Base-by-base conservation (phyloP, 1,140 invertebrate genomes). In the Orius insidiosus region DNA sequence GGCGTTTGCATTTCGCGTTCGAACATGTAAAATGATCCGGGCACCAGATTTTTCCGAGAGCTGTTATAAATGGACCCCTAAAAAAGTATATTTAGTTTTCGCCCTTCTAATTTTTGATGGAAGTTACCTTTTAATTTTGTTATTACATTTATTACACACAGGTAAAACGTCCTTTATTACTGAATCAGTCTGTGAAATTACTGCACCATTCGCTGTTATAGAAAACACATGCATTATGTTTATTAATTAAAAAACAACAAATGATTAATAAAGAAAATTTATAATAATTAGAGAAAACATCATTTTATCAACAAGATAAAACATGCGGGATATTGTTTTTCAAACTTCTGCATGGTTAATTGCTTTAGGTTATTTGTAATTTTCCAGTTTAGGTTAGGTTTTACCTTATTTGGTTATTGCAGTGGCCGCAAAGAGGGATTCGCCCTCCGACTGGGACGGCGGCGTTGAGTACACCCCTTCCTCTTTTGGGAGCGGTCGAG, bases 11-110 rank as follows among this genome's bases (percentile, higher is more conserved):
- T 52, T 81, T 78, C 5, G 74, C 71, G 54, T 94, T 96, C 30
- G 84, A 80, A 64, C 96, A 99, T 30, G 87, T 73, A 64, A 99
- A 99, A 64, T 98, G 94, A 54, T 97, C 88, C 0, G 94, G 94
- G 60, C 96, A 99, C 92, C 93, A 99, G 51, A 92, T 95, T 59
- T 92, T 90, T 39, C 92, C 92, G 59, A 96, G 65, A 19, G 95
- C 95, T 43, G 90, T 84, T 48, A 99, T 93, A 66, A 98, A 98
- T 41, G 95, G 94, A 52, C 95, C 95, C 65, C 89, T 94, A 62
- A 18, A 57, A 45, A 41, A 44, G 44, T 45, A 24, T 4, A 24
- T 24, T 24, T 24, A 24, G 24, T 11, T 31, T 11, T 11, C 30
- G 42, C 11, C 30, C 16, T 40, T 40, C 3, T 5, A n/a, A 13